Base-by-base conservation (phyloP, 2,113 vertebrate species). In the Petrocephalus microphthalmus region DNA sequence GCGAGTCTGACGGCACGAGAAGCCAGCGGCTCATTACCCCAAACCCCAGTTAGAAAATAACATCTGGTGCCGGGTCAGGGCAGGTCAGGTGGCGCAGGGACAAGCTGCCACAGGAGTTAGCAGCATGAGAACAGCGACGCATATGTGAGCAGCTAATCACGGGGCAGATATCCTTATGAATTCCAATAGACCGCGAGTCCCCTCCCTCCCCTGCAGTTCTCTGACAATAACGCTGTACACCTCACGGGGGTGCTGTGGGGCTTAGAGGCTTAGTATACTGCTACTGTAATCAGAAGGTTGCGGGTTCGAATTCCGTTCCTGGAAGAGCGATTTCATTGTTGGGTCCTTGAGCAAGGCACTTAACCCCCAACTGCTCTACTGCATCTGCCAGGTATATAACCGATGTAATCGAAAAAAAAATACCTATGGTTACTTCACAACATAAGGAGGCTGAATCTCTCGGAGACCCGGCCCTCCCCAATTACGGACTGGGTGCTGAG, bases 101-200 rank as follows among this genome's bases (percentile, higher is more conserved):
- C 22, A 33, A 13, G 20, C 10, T 64, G 29, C 49, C 25, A 6
- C 29, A 52, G 67, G 25, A 19, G 87, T 25, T 13, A 47, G 47
- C 17, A 5, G 49, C 47, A 13, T 25, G n/a, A 17, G n/a, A 53
- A 19, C 19, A 81, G 60, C 17, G 25, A 60, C 11, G 8, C 8
- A 78, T 42, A 42, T 52, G 64, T 5, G 67, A 87, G 49, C 67
- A 78, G 49, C 87, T 87, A 87, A 78, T 87, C 64, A 87, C 53
- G 64, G 25, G 25, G 45, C 20, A 51, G 71, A 42, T 53, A 78
- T 53, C 87, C 51, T 42, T 88, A 52, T 52, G 87, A 52, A 88
- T 81, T 54, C 25, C 64, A 81, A 37, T 42, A 47, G 64, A 17
- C 49, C 17, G 42, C 45, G 25, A 53, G 17, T 37, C 47, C 20